These are phyloP conservation scores for Frieseomelitta varia DNA, from an alignment of 1,140 invertebrate genomes.

Conservation along the genomic window DNA sequence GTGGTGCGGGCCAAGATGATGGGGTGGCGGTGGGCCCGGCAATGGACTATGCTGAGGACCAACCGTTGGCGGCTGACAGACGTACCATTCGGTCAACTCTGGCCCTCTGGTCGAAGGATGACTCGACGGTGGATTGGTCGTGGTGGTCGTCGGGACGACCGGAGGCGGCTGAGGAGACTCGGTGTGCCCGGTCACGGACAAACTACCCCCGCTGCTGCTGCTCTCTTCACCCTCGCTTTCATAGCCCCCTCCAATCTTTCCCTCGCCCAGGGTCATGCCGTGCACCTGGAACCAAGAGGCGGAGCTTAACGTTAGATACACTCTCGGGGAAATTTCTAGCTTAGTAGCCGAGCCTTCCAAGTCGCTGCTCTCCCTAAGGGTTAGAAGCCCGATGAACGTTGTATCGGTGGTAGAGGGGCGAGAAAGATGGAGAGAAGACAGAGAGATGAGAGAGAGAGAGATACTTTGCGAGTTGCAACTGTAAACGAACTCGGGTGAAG, in stretches of 20 bases:
- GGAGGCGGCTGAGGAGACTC: conserved; percentile 78
- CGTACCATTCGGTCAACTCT: conserved; percentile 86
- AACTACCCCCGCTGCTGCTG: conserved; percentile 79
- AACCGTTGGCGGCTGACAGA: conserved; percentile 81
- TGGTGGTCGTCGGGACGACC: conserved; percentile 72
- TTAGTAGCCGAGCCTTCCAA: background rate
- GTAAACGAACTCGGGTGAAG: background rate
- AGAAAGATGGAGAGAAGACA: too few relatives aligned
- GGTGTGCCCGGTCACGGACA: conserved; percentile 80
- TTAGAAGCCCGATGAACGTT: background rate
- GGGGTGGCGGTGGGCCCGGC: conserved; percentile 82
- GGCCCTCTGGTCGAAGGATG: conserved; percentile 68
- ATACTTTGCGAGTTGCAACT: background rate
- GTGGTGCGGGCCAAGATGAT: conserved; percentile 79
- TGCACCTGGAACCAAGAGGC: conserved; percentile 74
- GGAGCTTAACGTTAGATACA: conserved; percentile 30
- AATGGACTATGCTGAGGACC: conserved; percentile 79
- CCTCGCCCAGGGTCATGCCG: conserved; percentile 76
- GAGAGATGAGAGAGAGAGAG: too few relatives aligned
- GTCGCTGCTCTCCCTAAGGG: background rate
- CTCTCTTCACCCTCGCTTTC: conserved; percentile 82
- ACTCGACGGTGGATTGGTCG: conserved; percentile 56
- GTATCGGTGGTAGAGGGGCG: background rate
- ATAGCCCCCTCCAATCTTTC: conserved; percentile 77
- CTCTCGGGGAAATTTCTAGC: conserved; percentile 1